Conservation (phyloP, 2,888 invertebrate species). For the Miltochrista miniata region DNA sequence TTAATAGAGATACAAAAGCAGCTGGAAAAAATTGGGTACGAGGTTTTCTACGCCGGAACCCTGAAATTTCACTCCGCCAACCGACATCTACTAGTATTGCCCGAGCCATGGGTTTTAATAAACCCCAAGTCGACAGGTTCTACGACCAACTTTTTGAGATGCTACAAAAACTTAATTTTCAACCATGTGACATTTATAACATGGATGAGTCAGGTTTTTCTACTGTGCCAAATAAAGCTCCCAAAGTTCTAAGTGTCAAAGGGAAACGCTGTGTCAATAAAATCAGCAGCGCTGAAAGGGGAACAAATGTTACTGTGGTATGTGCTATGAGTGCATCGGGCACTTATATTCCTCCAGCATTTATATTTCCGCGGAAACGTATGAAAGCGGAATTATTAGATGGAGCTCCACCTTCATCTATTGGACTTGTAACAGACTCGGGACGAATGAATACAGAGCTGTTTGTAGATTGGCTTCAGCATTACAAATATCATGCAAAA, state of each 20-base stretch:
- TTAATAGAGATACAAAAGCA: background rate
- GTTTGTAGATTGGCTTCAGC: slow-evolving; percentile 35
- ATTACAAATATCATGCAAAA: slow-evolving; percentile 35
- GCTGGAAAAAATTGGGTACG: background rate
- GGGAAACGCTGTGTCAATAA: slow-evolving; percentile 36
- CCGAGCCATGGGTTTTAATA: slow-evolving; percentile 1
- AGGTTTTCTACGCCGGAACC: background rate
- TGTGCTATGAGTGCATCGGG: slow-evolving; percentile 40
- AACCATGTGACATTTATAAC: slow-evolving; percentile 17
- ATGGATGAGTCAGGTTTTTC: too few relatives aligned
- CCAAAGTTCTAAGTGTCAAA: slow-evolving; percentile 33
- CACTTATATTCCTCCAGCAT: slow-evolving; percentile 39
- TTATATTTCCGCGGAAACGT: slow-evolving; percentile 37
- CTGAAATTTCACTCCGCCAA: background rate
- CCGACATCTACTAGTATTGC: background rate
- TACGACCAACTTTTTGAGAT: background rate
- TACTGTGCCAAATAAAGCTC: slow-evolving; percentile 37
- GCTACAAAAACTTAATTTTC: background rate
- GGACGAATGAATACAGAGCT: slow-evolving; percentile 41
- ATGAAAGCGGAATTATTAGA: slow-evolving; percentile 23
- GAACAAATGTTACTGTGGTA: slow-evolving; percentile 31
- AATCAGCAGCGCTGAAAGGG: slow-evolving; percentile 31
- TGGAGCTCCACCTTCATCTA: slow-evolving; percentile 35
- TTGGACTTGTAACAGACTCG: slow-evolving; percentile 33
- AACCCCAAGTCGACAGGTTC: background rate